These are phyloP conservation scores for Podilymbus podiceps DNA, from an alignment of 2,113 vertebrate genomes.

Conservation along the genomic window DNA sequence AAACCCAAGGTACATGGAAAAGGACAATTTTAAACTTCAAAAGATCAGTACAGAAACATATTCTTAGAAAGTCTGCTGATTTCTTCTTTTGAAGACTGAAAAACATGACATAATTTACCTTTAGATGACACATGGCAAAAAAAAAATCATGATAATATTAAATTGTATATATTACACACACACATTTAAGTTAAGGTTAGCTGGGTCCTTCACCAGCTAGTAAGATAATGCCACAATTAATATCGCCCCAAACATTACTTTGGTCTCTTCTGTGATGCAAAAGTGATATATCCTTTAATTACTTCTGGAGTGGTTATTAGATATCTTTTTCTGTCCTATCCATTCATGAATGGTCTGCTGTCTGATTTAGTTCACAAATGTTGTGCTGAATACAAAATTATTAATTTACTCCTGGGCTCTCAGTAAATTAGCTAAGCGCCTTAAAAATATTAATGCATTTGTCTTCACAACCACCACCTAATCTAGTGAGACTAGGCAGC, in stretches of 20 bases:
- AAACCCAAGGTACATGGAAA: not conserved
- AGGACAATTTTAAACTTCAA: not conserved
- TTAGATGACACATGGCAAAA: not conserved
- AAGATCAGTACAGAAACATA: not conserved
- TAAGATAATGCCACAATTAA: not conserved
- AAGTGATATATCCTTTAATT: not conserved
- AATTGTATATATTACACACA: not conserved
- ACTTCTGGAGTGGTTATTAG: not conserved
- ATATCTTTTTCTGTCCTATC: not conserved
- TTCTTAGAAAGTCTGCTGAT: not conserved
- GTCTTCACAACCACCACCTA: not conserved
- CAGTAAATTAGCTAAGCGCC: not conserved
- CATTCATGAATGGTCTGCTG: not conserved
- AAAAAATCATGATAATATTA: not conserved
- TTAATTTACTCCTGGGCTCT: not conserved
- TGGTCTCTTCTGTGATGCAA: not conserved
- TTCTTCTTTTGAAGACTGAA: not conserved
- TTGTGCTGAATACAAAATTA: conserved; percentile 20
- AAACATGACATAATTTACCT: not conserved
- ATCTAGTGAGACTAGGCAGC: not conserved
- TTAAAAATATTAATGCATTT: conserved; percentile 31
- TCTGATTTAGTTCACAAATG: not conserved
- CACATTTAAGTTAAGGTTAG: not conserved
- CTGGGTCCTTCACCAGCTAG: not conserved
- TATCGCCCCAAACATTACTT: not conserved